Evolutionary conservation across 2,797 vertebrate genomes (phyloP).

Genomic region (Streptopelia turtur): DNA sequence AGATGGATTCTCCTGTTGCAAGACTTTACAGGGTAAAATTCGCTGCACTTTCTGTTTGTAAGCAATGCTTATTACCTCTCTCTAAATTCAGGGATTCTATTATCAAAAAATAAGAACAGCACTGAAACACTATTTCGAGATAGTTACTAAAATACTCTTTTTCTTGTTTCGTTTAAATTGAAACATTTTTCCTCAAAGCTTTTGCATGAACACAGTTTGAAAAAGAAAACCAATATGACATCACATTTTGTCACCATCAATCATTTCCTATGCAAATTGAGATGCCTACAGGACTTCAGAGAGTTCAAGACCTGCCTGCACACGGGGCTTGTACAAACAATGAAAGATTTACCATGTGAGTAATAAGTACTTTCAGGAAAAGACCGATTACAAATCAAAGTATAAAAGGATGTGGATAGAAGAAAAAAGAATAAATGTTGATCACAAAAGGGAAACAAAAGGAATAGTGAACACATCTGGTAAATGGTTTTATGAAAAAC

Average conservation of each 20-base stretch:
- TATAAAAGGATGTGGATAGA: background rate
- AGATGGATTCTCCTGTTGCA: background rate
- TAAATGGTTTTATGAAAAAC: background rate
- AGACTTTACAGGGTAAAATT: background rate
- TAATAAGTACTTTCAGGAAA: slow-evolving; percentile 34
- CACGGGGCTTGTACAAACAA: background rate
- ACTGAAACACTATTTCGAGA: background rate
- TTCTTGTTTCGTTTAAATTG: background rate
- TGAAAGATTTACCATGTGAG: slow-evolving; percentile 21
- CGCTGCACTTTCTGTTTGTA: background rate
- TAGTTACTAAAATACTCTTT: background rate
- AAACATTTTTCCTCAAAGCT: background rate
- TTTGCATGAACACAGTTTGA: background rate
- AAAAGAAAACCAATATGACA: slow-evolving; percentile 2
- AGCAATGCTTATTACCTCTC: background rate
- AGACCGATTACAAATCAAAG: background rate
- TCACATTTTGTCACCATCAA: slow-evolving; percentile 37
- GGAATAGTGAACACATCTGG: background rate
- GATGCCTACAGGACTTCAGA: slow-evolving; percentile 37
- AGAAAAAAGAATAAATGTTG: background rate
- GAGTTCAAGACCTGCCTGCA: slow-evolving; percentile 34
- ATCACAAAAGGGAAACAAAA: background rate
- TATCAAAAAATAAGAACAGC: background rate
- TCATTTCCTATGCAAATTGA: slow-evolving; percentile 40
- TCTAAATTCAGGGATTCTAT: background rate